phyloP scores from a whole-genome alignment of 2,113 vertebrate genomes.

The Zapornia atra region DNA sequence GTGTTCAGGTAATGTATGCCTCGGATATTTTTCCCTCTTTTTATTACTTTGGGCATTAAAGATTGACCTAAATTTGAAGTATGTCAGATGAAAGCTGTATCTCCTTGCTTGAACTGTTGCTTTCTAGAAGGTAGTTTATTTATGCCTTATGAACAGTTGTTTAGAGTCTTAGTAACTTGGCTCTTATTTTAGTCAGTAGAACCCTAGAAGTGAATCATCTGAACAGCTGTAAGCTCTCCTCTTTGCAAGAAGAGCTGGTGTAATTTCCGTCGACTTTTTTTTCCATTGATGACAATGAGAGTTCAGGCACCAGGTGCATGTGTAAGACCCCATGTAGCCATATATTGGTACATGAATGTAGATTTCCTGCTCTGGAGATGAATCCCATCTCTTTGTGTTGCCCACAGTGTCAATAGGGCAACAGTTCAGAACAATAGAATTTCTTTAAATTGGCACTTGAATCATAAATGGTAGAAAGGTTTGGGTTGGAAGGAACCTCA shows the following conservation, averaged over 20 bases:
- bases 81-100: not conserved
- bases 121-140: not conserved
- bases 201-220: not conserved
- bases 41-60: not conserved
- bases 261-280: not conserved
- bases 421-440: not conserved
- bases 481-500: no score
- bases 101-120: not conserved
- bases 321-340: not conserved
- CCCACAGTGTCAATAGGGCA: not conserved
- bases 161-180: not conserved
- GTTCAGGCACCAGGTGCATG: not conserved
- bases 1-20: constrained; percentile 86
- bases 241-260: not conserved
- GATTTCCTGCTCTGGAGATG: not conserved
- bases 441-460: not conserved
- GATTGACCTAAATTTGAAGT: not conserved
- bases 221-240: not conserved
- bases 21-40: not conserved
- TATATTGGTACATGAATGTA: not conserved
- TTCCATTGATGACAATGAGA: not conserved
- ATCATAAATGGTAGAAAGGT: no score
- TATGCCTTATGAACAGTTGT: not conserved
- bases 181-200: not conserved
- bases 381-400: not conserved